phyloP scores from a whole-genome alignment of 2,797 vertebrate genomes.

The Ctenopoma multispine region DNA sequence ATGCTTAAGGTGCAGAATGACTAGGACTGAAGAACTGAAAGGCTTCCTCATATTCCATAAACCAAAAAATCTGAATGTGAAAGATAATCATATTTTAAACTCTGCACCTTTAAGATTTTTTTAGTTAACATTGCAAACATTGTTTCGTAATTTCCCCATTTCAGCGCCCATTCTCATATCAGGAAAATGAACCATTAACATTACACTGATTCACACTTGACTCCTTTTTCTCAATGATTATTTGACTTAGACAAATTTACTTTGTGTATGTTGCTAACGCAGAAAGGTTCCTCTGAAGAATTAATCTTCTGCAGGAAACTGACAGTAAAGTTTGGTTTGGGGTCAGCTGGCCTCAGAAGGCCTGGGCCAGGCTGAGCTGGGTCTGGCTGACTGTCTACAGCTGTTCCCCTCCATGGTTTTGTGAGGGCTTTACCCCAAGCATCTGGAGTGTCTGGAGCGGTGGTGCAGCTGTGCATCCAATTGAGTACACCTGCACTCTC shows the following conservation, averaged over 20 bases:
- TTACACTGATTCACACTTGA: neutral
- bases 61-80: neutral
- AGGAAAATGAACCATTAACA: neutral
- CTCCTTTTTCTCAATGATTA: neutral
- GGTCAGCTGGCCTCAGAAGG: conserved; percentile 34
- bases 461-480: conserved; percentile 83
- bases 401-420: conserved; percentile 78
- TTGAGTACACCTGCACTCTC: conserved; percentile 81
- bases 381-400: conserved; percentile 78
- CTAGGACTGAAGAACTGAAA: neutral
- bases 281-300: conserved; percentile 24
- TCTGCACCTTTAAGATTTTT: no score
- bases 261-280: conserved; percentile 1
- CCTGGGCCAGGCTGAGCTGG: conserved; percentile 54
- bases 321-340: conserved; percentile 28
- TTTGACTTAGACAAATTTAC: neutral
- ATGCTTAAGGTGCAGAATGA: neutral
- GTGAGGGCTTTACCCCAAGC: conserved; percentile 76
- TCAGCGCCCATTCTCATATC: neutral
- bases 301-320: conserved; percentile 35
- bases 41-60: no score
- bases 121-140: no score
- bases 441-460: conserved; percentile 74
- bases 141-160: no score
- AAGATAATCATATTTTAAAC: neutral